Percentiles rank a stretch among this genome's conserved stretches.
phyloP scores from a whole-genome alignment of 2,888 invertebrate genomes.

The Nephrocerus scutellatus region DNA sequence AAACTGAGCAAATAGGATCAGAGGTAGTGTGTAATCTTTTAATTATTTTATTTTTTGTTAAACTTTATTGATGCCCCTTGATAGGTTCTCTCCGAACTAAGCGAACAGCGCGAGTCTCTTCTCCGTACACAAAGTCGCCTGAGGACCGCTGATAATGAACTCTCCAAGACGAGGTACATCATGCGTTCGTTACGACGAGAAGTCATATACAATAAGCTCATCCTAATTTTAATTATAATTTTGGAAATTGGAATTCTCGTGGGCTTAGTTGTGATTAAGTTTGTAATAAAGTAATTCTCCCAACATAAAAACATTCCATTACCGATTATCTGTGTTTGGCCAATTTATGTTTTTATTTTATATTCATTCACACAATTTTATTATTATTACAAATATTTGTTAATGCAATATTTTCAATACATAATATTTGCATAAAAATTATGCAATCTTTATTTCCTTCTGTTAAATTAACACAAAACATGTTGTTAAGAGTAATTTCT shows the following conservation, averaged over 20 bases:
- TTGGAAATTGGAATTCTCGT: conserved; percentile 61
- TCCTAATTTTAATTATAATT: conserved; percentile 65
- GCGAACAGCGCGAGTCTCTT: conserved; percentile 67
- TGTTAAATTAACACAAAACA: no score
- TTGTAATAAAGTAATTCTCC: conserved; percentile 47
- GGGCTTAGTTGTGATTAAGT: conserved; percentile 58
- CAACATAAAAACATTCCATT: background rate
- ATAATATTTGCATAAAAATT: no score
- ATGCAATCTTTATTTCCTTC: no score
- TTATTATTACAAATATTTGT: no score
- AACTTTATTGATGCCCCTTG: background rate
- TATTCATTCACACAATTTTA: no score
- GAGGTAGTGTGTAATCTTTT: conserved; percentile 43
- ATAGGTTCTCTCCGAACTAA: conserved; percentile 65
- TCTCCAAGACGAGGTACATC: conserved; percentile 58
- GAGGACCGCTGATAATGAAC: conserved; percentile 62
- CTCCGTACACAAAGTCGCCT: conserved; percentile 60
- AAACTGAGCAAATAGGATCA: conserved; percentile 72
- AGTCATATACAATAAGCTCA: conserved; percentile 68
- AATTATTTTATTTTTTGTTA: background rate
- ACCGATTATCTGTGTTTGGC: no score
- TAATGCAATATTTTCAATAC: no score
- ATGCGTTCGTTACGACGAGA: conserved; percentile 61
- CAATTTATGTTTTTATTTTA: no score
- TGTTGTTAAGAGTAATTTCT: no score